Percentiles rank a stretch among this genome's conserved stretches.
phyloP scores from a whole-genome alignment of 2,797 vertebrate species.

The Erethizon dorsatum region DNA sequence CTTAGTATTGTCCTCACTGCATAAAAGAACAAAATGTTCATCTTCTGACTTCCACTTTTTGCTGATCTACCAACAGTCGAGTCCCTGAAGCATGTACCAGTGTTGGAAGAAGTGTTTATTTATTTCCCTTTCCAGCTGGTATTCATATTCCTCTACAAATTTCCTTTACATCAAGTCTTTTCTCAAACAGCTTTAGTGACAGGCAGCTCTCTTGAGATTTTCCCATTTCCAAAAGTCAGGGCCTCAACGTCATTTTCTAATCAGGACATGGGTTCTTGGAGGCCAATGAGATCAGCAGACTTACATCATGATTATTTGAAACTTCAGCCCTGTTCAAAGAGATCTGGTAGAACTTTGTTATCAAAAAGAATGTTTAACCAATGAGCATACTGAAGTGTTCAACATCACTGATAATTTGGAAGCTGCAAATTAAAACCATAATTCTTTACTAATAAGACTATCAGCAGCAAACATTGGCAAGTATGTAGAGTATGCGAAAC shows the following conservation, averaged over 20 bases:
- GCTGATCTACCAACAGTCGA: neutral
- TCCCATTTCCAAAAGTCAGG: neutral
- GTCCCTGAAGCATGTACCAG: neutral
- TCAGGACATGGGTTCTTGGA: neutral
- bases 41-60: neutral
- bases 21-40: neutral
- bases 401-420: neutral
- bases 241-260: neutral
- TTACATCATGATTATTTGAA: neutral
- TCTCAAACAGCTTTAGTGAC: neutral
- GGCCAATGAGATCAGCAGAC: neutral
- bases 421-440: constrained; percentile 29
- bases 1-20: neutral
- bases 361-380: neutral
- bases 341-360: neutral
- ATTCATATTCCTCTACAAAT: neutral
- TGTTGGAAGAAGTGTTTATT: neutral
- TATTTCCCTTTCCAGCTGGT: neutral
- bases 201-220: neutral
- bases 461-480: neutral
- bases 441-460: neutral
- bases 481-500: neutral
- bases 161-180: constrained; percentile 29
- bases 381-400: neutral
- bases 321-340: neutral